phyloP scores from a whole-genome alignment of 1,140 invertebrate species.

The Scaptodrosophila lebanonensis region DNA sequence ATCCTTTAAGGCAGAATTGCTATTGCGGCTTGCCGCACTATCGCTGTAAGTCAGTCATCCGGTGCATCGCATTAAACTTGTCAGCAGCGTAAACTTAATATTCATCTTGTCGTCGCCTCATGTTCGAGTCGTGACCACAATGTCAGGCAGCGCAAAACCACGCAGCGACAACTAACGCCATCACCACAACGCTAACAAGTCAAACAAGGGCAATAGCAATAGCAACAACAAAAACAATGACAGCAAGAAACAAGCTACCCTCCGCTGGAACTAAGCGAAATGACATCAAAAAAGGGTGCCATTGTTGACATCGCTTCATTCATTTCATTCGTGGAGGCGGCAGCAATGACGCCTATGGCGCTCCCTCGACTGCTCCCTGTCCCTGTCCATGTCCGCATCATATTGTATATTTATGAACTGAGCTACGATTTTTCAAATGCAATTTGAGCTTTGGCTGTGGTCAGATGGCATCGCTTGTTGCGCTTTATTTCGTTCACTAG shows the following conservation, averaged over 20 bases:
- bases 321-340: constrained; percentile 58
- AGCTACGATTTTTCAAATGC: constrained; percentile 64
- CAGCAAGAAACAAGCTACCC: too few relatives aligned
- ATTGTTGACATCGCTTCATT: constrained; percentile 70
- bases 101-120: constrained; percentile 33
- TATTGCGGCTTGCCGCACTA: too few relatives aligned
- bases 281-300: too few relatives aligned
- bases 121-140: constrained; percentile 26
- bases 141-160: constrained; percentile 4
- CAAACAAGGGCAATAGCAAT: constrained; percentile 30
- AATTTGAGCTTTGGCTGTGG: constrained; percentile 48
- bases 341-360: constrained; percentile 14
- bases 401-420: constrained; percentile 71
- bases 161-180: constrained; percentile 2
- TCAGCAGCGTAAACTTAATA: constrained; percentile 36
- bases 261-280: too few relatives aligned
- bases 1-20: too few relatives aligned
- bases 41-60: too few relatives aligned
- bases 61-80: too few relatives aligned
- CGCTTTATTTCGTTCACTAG: too few relatives aligned
- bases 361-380: constrained; percentile 9
- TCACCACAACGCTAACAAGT: constrained; percentile 48
- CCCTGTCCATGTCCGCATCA: constrained; percentile 35
- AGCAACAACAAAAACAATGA: not conserved
- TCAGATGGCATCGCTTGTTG: constrained; percentile 1